A percentile compares a stretch with the other conserved stretches of the same genome.
Evolutionary conservation across 2,888 invertebrate species (phyloP).

Genomic region (Megaustenia siamemsis): DNA sequence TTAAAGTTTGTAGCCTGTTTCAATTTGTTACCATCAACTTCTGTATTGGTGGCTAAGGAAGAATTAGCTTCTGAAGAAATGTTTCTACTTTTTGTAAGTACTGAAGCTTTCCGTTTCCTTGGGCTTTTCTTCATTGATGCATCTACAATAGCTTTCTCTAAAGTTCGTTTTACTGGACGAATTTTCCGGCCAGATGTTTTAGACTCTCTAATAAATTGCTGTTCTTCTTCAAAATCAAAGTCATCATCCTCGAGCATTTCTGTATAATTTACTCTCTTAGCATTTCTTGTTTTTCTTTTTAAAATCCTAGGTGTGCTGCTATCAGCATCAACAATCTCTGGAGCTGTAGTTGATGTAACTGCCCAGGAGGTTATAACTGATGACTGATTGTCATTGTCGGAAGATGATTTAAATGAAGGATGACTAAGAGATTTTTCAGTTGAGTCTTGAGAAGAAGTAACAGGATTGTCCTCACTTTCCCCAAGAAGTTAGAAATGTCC

Average conservation of each 20-base stretch:
- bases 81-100: background rate
- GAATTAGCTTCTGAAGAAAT: background rate
- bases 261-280: constrained; percentile 39
- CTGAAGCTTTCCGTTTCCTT: constrained; percentile 15
- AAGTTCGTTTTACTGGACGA: constrained; percentile 16
- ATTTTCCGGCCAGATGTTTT: constrained; percentile 39
- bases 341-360: constrained; percentile 30
- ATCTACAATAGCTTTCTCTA: constrained; percentile 44
- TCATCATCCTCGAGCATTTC: constrained; percentile 37
- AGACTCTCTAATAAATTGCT: background rate
- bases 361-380: background rate
- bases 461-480: constrained; percentile 24
- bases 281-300: constrained; percentile 21
- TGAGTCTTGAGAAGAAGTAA: background rate
- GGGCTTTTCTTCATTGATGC: constrained; percentile 39
- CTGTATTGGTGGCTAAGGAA: background rate
- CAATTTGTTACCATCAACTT: background rate
- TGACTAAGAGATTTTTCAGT: background rate
- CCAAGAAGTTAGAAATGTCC: background rate
- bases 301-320: constrained; percentile 32
- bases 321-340: constrained; percentile 41
- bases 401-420: background rate
- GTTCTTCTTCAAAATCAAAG: background rate
- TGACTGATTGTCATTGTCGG: background rate
- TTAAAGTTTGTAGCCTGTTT: background rate